A percentile compares a stretch with the other conserved stretches of the same genome.
These are phyloP conservation scores for Habroteleia sp. DNA, from an alignment of 2,888 invertebrate genomes.

Conservation along the genomic window DNA sequence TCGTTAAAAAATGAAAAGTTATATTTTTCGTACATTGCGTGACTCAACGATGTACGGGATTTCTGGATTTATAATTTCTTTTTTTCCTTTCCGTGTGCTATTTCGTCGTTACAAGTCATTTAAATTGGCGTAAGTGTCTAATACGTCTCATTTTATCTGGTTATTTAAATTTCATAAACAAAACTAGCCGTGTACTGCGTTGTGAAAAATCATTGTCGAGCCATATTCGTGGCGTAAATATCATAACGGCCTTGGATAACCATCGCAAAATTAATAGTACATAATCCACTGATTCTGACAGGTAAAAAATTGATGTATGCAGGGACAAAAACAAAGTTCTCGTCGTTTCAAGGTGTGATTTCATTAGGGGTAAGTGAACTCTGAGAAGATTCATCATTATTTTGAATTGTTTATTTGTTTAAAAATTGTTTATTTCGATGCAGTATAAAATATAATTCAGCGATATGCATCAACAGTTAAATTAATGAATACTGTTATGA, in stretches of 20 bases:
- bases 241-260: constrained; percentile 49
- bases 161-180: constrained; percentile 41
- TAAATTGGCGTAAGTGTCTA: constrained; percentile 35
- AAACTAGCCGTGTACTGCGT: constrained; percentile 1
- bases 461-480: too few relatives aligned
- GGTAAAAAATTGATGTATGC: constrained; percentile 23
- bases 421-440: too few relatives aligned
- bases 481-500: too few relatives aligned
- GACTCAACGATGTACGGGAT: constrained; percentile 27
- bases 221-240: constrained; percentile 27
- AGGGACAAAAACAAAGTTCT: constrained; percentile 6
- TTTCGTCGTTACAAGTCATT: constrained; percentile 37
- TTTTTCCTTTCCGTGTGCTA: constrained; percentile 38
- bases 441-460: too few relatives aligned
- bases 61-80: constrained; percentile 19
- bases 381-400: too few relatives aligned
- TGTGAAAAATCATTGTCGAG: constrained; percentile 16
- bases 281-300: constrained; percentile 15
- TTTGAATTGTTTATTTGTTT: too few relatives aligned
- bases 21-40: constrained; percentile 34
- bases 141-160: constrained; percentile 35
- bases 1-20: constrained; percentile 19
- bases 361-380: not conserved
- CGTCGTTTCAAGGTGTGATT: not conserved
- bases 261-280: constrained; percentile 41